A percentile compares a stretch with the other conserved stretches of the same genome.
Evolutionary conservation across 2,888 invertebrate genomes (phyloP).

Genomic region (Nipponacmea schrenckii): DNA sequence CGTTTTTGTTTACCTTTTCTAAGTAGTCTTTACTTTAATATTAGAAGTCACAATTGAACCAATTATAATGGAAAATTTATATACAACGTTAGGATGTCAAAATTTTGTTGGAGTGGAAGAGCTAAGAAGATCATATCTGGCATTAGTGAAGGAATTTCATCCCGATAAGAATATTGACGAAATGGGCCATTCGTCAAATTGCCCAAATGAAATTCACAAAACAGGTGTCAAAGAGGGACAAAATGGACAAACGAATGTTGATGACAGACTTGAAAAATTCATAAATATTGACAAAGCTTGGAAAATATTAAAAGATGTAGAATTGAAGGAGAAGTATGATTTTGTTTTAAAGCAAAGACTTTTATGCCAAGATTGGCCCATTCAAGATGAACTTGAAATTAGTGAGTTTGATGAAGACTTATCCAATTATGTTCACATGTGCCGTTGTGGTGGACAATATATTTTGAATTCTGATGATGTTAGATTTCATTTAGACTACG

Average conservation of each 20-base stretch:
- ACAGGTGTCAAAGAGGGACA: background rate
- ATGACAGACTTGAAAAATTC: conserved; percentile 34
- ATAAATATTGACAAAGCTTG: conserved; percentile 50
- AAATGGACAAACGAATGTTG: background rate
- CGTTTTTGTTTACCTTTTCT: background rate
- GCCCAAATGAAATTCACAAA: background rate
- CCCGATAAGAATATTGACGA: conserved; percentile 40
- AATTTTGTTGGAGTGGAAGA: conserved; percentile 33
- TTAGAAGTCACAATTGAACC: too few relatives aligned
- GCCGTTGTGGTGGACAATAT: conserved; percentile 58
- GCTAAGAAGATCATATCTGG: conserved; percentile 43
- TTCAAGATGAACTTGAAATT: conserved; percentile 55
- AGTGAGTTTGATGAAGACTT: conserved; percentile 43
- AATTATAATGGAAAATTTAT: conserved; percentile 46
- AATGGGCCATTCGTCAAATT: background rate
- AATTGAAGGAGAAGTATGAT: conserved; percentile 50
- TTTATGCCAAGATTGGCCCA: conserved; percentile 52
- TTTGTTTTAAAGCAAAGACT: conserved; percentile 51
- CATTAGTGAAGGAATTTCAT: conserved; percentile 41
- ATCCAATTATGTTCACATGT: conserved; percentile 35
- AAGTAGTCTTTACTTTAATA: background rate
- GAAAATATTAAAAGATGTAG: conserved; percentile 50
- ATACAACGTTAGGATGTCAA: conserved; percentile 38
- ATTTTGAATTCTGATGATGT: conserved; percentile 42
- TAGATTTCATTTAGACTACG: conserved; percentile 49